These are phyloP conservation scores for Ptyas mucosa DNA, from an alignment of 2,113 vertebrate species.

Conservation along the genomic window DNA sequence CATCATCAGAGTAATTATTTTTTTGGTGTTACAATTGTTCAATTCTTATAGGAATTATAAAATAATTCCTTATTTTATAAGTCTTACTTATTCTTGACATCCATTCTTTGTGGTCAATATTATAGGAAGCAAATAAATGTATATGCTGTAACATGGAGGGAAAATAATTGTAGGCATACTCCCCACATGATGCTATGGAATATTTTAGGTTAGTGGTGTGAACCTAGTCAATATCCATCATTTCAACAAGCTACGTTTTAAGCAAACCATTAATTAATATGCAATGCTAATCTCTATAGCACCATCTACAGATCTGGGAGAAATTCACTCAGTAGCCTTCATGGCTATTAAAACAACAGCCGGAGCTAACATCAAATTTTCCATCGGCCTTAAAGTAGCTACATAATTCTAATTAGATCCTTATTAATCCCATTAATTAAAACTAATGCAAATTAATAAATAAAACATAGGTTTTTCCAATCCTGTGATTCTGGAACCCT, in stretches of 20 bases:
- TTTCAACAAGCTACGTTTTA: neutral
- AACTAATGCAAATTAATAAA: conserved; percentile 35
- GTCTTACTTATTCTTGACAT: neutral
- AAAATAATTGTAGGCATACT: conserved; percentile 43
- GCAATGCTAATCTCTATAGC: neutral
- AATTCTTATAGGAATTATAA: too few species aligned
- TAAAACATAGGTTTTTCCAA: conserved; percentile 2
- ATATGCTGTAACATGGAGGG: conserved; percentile 38
- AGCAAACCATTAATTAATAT: neutral
- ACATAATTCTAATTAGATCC: conserved; percentile 45
- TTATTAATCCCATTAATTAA: conserved; percentile 44
- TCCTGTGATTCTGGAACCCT: conserved; percentile 31
- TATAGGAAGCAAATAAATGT: conserved; percentile 50
- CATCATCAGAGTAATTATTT: too few species aligned
- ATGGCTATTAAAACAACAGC: neutral
- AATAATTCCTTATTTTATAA: too few species aligned
- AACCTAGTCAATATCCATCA: neutral
- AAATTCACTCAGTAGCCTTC: neutral
- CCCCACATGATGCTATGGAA: neutral
- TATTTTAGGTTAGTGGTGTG: neutral
- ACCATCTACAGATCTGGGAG: conserved; percentile 33
- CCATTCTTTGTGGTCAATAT: neutral
- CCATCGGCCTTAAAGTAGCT: conserved; percentile 41
- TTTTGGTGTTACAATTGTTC: too few species aligned
- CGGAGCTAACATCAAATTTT: conserved; percentile 26